phyloP scores from a whole-genome alignment of 2,113 vertebrate species.

The Phylloscopus trochilus region DNA sequence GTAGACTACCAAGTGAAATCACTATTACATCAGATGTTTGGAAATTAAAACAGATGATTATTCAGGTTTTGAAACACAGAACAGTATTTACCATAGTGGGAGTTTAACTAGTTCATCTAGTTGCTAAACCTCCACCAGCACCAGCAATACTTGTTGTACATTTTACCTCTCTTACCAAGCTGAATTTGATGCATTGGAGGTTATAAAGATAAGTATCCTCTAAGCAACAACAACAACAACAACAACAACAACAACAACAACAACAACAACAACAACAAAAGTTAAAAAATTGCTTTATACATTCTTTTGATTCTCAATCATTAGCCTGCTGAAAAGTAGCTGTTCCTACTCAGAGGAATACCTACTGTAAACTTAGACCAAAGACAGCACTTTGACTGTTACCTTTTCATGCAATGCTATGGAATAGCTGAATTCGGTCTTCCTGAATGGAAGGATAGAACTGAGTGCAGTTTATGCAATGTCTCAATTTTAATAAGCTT shows the following conservation, averaged over 20 bases:
- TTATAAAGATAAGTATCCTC: background rate
- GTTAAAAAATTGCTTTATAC: background rate
- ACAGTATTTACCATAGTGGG: background rate
- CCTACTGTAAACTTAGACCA: background rate
- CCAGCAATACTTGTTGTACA: background rate
- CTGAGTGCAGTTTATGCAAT: background rate
- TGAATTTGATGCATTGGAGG: background rate
- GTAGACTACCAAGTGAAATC: background rate
- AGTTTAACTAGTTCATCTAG: background rate
- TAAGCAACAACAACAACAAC: no score
- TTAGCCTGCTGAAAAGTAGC: background rate
- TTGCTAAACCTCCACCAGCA: background rate
- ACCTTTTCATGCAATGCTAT: background rate
- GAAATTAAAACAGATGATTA: background rate
- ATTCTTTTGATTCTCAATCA: background rate
- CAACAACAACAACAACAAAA: no score
- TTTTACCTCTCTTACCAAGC: background rate
- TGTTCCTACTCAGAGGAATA: background rate
- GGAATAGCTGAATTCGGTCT: background rate
- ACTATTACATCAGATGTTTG: background rate
- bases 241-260: no score
- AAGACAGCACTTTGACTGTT: background rate
- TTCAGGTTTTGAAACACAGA: background rate
- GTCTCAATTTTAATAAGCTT: conserved; percentile 12
- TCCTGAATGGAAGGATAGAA: background rate